Evolutionary conservation across 2,113 vertebrate genomes (phyloP), one percentile per base, ranked within the genome.

Genomic region (Nothobranchius furzeri): DNA sequence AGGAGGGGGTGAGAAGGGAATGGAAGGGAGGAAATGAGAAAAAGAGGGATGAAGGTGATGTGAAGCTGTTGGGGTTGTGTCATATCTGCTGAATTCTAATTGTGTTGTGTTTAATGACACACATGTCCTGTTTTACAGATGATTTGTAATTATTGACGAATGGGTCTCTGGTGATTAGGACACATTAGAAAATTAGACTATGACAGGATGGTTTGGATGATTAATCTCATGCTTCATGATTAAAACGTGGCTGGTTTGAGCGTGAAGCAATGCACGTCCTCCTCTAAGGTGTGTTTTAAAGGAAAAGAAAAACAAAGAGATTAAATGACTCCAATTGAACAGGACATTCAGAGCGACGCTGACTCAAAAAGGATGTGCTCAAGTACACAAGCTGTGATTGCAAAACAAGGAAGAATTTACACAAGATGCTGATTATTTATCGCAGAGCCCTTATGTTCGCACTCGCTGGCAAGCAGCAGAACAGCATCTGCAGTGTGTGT

Each of bases 131-230:
- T 48, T 60, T 4, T 71, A 51, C 49, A 68, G 59, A 71, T 78
- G 37, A 75, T 76, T 64, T 53, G 47, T 48, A 73, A 59, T 73
- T 70, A 85, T 81, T 86, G 57, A 80, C 37, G 64, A 12, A 53
- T 47, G 74, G 82, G 58, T 45, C 68, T 68, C 30, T 64, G 20
- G 66, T 73, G 73, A 83, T 76, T 78, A 70, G 59, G 50, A 48
- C 67, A 37, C 59, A 66, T 64, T 55, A 79, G 48, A 65, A 74
- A 71, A 70, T 76, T 52, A 64, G 56, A 75, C 77, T 78, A 15
- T 79, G 75, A 85, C 82, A 70, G 78, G 74, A 70, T 84, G 76
- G 84, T 61, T 83, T 60, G 43, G 73, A 46, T 42, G 62, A 75
- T 66, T 83, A 82, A 83, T 40, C 6, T 40, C 76, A 68, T 78